Evolutionary conservation across 2,797 vertebrate species (phyloP), one percentile per base, ranked within the genome.

Genomic region (Neostethus bicornis): DNA sequence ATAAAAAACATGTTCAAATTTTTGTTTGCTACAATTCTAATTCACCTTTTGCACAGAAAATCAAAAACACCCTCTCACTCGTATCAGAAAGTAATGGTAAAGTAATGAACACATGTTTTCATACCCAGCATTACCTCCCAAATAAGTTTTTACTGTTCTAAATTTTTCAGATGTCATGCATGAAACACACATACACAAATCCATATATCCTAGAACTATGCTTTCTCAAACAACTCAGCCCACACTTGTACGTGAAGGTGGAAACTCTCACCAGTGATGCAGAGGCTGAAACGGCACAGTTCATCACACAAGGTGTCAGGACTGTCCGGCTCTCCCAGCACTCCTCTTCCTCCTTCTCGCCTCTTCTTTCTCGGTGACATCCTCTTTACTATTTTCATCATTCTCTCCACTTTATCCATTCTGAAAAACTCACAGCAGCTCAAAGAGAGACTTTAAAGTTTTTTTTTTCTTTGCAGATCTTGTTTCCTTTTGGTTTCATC

Each of bases 331-430:
- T 94, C 91, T 67, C 85, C 91, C 61, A 51, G 86, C 84, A 77
- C 89, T 90, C 82, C 89, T 83, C 67, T 89, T 84, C 83, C 93
- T 73, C 85, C 90, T 83, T 85, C 90, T 75, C 91, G 90, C 80
- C 91, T 91, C 83, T 89, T 91, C 88, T 92, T 94, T 80, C 91
- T 90, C 24, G 91, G 92, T 0, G 94, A 95, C 66, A 95, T 92
- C 85, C 92, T 93, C 86, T 91, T 93, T 76, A 95, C 88, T 61
- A 92, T 90, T 84, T 93, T 93, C 89, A 95, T 89, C 79, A 93
- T 89, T 51, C 91, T 92, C 74, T 86, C 93, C 70, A 95, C 87
- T 88, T 90, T 93, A 80, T 93, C 92, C 94, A 93, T 93, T 61
- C 62, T 57, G 76, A 24, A 12, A 14, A 2, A 35, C 9, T 4